A percentile compares a stretch with the other conserved stretches of the same genome.
Evolutionary conservation across 2,797 vertebrate species (phyloP).

Genomic region (Steatocranus sp.): DNA sequence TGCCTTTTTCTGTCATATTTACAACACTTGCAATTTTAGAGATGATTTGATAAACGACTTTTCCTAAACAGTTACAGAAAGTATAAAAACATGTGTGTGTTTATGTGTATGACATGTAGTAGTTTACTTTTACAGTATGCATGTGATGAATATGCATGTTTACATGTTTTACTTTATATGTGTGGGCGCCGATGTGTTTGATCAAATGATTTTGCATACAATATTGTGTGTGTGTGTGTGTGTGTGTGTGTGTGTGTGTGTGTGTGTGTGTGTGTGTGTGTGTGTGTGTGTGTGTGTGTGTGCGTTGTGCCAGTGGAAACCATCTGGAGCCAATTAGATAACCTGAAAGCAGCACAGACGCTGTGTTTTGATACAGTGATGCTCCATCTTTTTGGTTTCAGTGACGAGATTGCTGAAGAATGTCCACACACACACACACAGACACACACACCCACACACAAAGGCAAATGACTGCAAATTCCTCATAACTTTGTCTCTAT

Average conservation of each 20-base stretch:
- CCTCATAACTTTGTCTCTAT: conserved; percentile 47
- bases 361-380: conserved; percentile 32
- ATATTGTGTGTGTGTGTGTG: background rate
- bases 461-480: conserved; percentile 28
- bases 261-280: background rate
- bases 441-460: background rate
- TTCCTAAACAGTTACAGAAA: background rate
- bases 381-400: conserved; percentile 29
- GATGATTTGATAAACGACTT: background rate
- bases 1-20: background rate
- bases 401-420: conserved; percentile 47
- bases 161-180: too few species aligned
- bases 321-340: conserved; percentile 47
- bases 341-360: conserved; percentile 27
- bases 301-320: background rate
- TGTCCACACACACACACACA: background rate
- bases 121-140: too few species aligned
- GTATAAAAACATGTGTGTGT: background rate
- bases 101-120: background rate
- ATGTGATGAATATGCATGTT: too few species aligned
- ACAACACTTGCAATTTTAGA: background rate
- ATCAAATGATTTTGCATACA: too few species aligned
- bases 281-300: accelerated
- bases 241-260: background rate
- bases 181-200: too few species aligned